Base-by-base conservation (phyloP, 2,888 invertebrate genomes). In the Uropetala carovei region DNA sequence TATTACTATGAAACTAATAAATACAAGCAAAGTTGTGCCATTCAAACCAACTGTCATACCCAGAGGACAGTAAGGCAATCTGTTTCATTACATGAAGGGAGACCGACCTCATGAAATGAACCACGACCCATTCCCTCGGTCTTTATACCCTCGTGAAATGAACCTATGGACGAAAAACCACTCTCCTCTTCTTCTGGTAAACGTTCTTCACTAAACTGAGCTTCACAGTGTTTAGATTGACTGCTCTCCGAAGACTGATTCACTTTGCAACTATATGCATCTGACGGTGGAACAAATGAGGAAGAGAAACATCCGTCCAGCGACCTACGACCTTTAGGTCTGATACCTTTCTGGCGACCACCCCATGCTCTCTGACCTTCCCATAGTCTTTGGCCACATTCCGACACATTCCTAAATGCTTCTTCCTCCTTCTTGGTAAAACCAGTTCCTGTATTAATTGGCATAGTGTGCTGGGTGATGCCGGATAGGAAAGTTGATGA, bases 331-430 rank as follows among this genome's bases (percentile, higher is more conserved):
- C 30, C 86, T 30, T 60, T 86, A 9, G 60, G n/a, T 60, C 86
- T 60, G 9, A 86, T 60, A n/a, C 59, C 86, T 16, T 86, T 86
- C 86, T 86, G 86, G 16, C 86, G 86, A 9, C 86, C 86, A 8
- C 86, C 86, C 86, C 86, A 86, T 60, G 86, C 86, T 18, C 86
- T 86, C 30, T 86, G 86, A 13, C 86, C 86, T 10, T 86, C 86
- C 86, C 86, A 86, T 14, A 86, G 60, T 27, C 86, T 60, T 60
- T 86, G 86, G 30, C 86, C 86, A 86, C 86, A 59, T 18, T 86
- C 86, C 14, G 86, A 86, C 30, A 86, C 86, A 27, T 60, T 27
- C 27, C 86, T 59, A 14, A 86, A 86, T 7, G 86, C 86, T 30
- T 86, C 86, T 30, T 86, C 86, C 60, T 86, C 86, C n/a, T 60